Evolutionary conservation across 2,113 vertebrate species (phyloP), one percentile per base, ranked within the genome.

Genomic region (Myodes glareolus): DNA sequence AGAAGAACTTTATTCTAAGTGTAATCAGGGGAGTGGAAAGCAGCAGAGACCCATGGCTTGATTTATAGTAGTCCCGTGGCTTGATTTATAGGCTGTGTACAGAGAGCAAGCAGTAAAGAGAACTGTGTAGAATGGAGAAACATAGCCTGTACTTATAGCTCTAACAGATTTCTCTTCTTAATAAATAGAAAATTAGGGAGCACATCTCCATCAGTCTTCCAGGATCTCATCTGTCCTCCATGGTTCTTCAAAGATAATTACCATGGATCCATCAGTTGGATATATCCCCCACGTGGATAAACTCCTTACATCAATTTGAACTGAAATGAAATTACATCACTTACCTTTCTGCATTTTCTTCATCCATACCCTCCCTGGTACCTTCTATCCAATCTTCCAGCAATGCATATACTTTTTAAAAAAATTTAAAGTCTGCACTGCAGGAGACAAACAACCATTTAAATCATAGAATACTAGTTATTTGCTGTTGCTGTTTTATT

Each of bases 201-300:
- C 16, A 16, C 39, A 55, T 92, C 42, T 96, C 45, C 0, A 84
- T 11, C 16, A 80, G 25, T 88, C 29, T 84, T 68, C 42, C 3
- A 72, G 5, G 61, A 92, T 85, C 90, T 97, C 25, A 77, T 81
- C 14, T 42, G 17, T 92, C 82, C n/a, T 86, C 16, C 45, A 63
- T 76, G 33, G 50, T 86, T 97, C 23, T 36, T 95, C 50, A 86
- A 88, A 87, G 58, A 81, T 88, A 6, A 72, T 95, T 84, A 92
- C 70, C 42, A 72, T 91, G 73, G 7, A 27, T 88, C 93, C 31
- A 78, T 77, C 1, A 13, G n/a, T 29, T 86, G 10, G n/a, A 88
- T 80, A 91, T 36, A 70, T 47, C 90, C 80, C 5, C 36, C 55
- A 84, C 0, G 81, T 63, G n/a, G 81, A 84, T 63, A 63, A 84